A percentile compares a stretch with the other conserved stretches of the same genome.
Evolutionary conservation across 2,888 invertebrate species (phyloP).

Genomic region (Microchrysa polita): DNA sequence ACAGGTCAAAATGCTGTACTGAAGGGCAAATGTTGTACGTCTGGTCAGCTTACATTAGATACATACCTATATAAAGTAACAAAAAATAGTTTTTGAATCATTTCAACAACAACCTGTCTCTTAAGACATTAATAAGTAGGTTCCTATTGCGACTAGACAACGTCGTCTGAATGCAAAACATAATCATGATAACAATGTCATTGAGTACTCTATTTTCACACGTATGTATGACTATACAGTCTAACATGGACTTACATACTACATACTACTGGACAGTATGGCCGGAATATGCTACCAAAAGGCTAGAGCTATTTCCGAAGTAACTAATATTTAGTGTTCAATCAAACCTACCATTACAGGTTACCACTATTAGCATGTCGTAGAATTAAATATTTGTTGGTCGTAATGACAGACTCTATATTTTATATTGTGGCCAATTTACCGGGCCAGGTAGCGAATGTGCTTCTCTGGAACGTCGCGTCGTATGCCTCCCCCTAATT

Average conservation of each 20-base stretch:
- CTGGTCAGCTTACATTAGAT: no score
- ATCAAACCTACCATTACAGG: background rate
- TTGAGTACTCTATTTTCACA: background rate
- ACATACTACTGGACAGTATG: background rate
- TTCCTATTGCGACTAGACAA: background rate
- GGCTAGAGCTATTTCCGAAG: constrained; percentile 27
- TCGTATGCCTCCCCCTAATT: background rate
- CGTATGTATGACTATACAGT: background rate
- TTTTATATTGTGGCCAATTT: no score
- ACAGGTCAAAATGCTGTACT: no score
- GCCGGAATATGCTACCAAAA: constrained; percentile 8
- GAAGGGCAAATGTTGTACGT: no score
- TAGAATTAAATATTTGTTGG: no score
- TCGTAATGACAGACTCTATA: no score
- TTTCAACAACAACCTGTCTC: constrained; percentile 1
- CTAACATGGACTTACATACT: background rate
- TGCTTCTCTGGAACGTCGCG: background rate
- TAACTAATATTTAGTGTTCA: constrained; percentile 20
- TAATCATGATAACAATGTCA: constrained; percentile 1
- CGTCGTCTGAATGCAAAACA: background rate
- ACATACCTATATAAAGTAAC: no score
- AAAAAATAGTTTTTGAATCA: background rate
- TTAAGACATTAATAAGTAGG: no score
- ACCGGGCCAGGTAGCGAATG: background rate
- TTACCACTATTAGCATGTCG: background rate